Conservation (phyloP, 2,113 vertebrate genomes). For the Hucho hucho region DNA sequence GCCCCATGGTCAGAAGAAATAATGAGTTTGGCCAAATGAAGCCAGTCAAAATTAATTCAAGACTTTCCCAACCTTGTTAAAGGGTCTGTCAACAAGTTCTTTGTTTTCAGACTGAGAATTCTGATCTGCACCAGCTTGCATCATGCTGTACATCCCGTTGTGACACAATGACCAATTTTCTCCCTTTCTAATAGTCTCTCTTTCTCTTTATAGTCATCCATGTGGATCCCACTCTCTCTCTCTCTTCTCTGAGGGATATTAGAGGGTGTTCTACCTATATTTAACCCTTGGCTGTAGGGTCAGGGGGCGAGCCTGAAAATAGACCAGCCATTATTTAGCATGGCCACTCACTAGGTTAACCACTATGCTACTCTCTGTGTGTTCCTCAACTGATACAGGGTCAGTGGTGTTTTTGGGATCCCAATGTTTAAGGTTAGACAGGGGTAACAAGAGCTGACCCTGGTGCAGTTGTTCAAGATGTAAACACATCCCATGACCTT, state of each 20-base stretch:
- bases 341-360: not conserved
- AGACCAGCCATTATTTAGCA: not conserved
- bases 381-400: not conserved
- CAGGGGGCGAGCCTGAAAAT: not conserved
- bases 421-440: not conserved
- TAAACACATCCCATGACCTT: not conserved
- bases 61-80: not conserved
- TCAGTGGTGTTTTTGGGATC: not conserved
- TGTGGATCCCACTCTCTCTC: not conserved
- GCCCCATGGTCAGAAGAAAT: too few species aligned
- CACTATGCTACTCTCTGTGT: not conserved
- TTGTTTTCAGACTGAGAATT: not conserved
- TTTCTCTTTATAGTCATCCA: not conserved
- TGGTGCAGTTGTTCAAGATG: not conserved
- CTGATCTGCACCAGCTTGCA: too few species aligned
- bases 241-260: not conserved
- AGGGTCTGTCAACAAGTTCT: not conserved
- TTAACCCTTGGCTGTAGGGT: not conserved
- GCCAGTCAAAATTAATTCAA: too few species aligned
- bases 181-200: not conserved
- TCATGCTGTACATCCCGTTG: not conserved
- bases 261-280: not conserved
- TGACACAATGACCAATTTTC: too few species aligned
- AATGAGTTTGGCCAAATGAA: too few species aligned
- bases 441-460: not conserved